Percentiles rank a stretch among this genome's conserved stretches.
phyloP scores from a whole-genome alignment of 2,113 vertebrate species.

The Coracopsis vasa region DNA sequence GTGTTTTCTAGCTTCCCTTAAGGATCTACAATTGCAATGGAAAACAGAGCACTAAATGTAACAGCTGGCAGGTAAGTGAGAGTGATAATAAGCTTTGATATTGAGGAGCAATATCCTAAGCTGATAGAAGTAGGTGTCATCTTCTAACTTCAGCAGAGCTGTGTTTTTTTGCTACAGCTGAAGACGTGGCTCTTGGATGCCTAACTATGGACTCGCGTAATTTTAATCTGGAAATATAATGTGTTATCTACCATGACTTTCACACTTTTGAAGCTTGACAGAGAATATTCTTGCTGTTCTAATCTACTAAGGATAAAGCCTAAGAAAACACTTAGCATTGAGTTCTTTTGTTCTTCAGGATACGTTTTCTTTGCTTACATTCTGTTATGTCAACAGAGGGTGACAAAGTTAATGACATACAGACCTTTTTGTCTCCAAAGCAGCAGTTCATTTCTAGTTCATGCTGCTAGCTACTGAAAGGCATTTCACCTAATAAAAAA shows the following conservation, averaged over 20 bases:
- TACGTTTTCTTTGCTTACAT: not conserved
- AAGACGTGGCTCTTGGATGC: not conserved
- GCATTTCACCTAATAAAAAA: not conserved
- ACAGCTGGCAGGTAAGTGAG: not conserved
- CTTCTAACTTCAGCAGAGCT: not conserved
- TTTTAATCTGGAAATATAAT: not conserved
- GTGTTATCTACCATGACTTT: not conserved
- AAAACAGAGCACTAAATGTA: not conserved
- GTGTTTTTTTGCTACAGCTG: not conserved
- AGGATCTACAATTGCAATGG: not conserved
- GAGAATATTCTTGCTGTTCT: not conserved
- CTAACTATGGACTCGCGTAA: not conserved
- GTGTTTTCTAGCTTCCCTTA: slow-evolving; percentile 3
- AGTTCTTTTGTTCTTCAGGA: not conserved
- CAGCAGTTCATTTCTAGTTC: slow-evolving; percentile 3
- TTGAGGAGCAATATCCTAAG: not conserved
- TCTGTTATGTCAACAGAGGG: slow-evolving; percentile 11
- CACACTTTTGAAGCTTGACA: not conserved
- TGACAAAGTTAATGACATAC: slow-evolving; percentile 3
- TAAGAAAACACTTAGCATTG: not conserved
- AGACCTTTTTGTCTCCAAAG: not conserved
- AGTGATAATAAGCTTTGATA: slow-evolving; percentile 5
- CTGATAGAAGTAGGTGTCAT: not conserved
- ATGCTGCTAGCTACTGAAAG: not conserved
- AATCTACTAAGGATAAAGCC: slow-evolving; percentile 7